Base-by-base conservation (phyloP, 2,113 vertebrate species). In the Gymnocephalus cernua region DNA sequence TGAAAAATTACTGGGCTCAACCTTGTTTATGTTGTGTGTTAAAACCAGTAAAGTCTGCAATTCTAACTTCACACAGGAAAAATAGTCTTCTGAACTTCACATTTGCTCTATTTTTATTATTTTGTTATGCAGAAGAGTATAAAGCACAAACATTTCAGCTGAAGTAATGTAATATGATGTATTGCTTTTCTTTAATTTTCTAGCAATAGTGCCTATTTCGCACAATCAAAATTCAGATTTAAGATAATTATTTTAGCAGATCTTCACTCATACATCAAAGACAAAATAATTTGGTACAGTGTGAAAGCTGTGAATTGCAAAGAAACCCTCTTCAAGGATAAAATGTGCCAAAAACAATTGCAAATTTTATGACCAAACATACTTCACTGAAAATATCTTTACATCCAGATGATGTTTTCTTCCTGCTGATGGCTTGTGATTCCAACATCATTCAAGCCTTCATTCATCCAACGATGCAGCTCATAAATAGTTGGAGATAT, bases 41-140 rank as follows among this genome's bases (percentile, higher is more conserved):
- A 58, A 57, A 44, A 65, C 2, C 44, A 47, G 15, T 19, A 4
- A n/a, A 21, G 41, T 62, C 12, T n/a, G 4, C 2, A 13, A 5
- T n/a, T 62, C 32, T 41, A n/a, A n/a, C 11, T 38, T 61, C 29
- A 61, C 58, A 35, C 16, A 61, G 54, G 25, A 57, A 27, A 57
- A 16, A 3, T 23, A 19, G 1, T 61, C 27, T 58, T 61, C 27
- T 58, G 25, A 77, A 61, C 13, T 45, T 79, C 19, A 25, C 58
- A 79, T 69, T 63, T 51, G n/a, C 11, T 41, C 13, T 77, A 51
- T 69, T 41, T 51, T 11, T 63, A 53, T 29, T 10, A 10, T 71
- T 64, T 65, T 44, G 38, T 23, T 44, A 3, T 15, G 38, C 38
- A 45, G 5, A n/a, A 16, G 41, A 47, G 14, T 63, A n/a, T 32